Base-by-base conservation (phyloP, 1,140 invertebrate genomes). In the Plectrocnemia conspersa region DNA sequence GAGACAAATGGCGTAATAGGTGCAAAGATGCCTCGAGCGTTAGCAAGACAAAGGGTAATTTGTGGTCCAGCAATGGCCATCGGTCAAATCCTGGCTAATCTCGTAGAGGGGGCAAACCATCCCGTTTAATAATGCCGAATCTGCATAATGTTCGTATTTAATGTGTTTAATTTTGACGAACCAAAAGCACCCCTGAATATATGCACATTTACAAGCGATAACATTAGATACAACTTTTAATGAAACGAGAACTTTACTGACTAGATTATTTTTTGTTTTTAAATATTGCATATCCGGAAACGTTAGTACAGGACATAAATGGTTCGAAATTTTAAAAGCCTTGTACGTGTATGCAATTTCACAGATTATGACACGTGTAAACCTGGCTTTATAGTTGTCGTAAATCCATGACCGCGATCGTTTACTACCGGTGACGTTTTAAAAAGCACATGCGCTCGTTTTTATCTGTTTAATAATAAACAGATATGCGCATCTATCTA, bases 21-120 rank as follows among this genome's bases (percentile, higher is more conserved):
- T 38, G 49, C 41, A 27, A 54, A 44, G 32, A 32, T 18, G 47
- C 24, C 29, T 27, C 27, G 32, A 32, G 47, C 40, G 24, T 36
- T 3, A 18, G 2, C 18, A 52, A 42, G 57, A 59, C 57, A 59
- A 55, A 59, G 57, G 57, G 57, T 46, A 54, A 55, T 55, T 59
- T 54, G 57, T 52, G 57, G 57, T 50, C 27, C 36, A 25, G 36
- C 47, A 54, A 59, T 59, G 45, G 57, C 52, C 57, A 59, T 59
- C 57, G 57, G 57, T 59, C 57, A 59, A 59, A 59, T 59, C 57
- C 57, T 22, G n/a, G 23, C 42, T 48, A 54, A 58, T 54, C 52
- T 52, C 24, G 19, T 29, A 35, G 24, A 27, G 57, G 24, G 41
- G 16, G 23, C 42, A 38, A 9, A 16, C 35, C 6, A 50, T 50